Evolutionary conservation across 37 sponge, comb jelly and placozoan genomes (phyloP).

Genomic region (Axinella damicornis): DNA sequence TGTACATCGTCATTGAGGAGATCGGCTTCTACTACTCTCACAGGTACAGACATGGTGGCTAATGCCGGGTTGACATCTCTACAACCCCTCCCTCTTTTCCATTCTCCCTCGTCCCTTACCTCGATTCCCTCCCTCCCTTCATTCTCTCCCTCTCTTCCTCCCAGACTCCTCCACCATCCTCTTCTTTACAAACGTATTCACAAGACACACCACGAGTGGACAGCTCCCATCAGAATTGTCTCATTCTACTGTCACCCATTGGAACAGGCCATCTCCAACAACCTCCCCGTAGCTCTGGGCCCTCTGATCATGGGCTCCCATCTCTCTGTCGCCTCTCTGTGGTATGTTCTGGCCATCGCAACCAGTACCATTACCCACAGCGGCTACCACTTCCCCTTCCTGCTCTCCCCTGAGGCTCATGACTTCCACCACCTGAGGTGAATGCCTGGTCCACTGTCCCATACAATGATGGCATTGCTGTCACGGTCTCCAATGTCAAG

Average conservation of each 20-base stretch:
- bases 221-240: slow-evolving; percentile 74
- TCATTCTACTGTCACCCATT: slow-evolving; percentile 82
- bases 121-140: not conserved
- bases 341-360: slow-evolving; percentile 66
- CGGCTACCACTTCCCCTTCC: slow-evolving; percentile 91
- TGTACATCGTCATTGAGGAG: slow-evolving; percentile 76
- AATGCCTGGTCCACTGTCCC: not conserved
- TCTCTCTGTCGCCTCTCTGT: slow-evolving; percentile 67
- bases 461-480: too few species aligned
- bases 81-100: too few species aligned
- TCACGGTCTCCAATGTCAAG: too few species aligned
- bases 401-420: slow-evolving; percentile 87
- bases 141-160: too few species aligned
- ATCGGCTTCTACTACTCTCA: slow-evolving; percentile 93
- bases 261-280: slow-evolving; percentile 76
- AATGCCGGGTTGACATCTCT: too few species aligned
- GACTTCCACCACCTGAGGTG: slow-evolving; percentile 90
- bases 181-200: slow-evolving; percentile 84
- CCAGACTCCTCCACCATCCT: slow-evolving; percentile 82
- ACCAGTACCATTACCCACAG: slow-evolving; percentile 74
- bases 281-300: slow-evolving; percentile 65
- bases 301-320: slow-evolving; percentile 82
- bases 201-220: slow-evolving; percentile 95
- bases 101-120: not conserved
- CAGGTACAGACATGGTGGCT: too few species aligned